Evolutionary conservation across 2,797 vertebrate genomes (phyloP).

Genomic region (Megalops cyprinoides): DNA sequence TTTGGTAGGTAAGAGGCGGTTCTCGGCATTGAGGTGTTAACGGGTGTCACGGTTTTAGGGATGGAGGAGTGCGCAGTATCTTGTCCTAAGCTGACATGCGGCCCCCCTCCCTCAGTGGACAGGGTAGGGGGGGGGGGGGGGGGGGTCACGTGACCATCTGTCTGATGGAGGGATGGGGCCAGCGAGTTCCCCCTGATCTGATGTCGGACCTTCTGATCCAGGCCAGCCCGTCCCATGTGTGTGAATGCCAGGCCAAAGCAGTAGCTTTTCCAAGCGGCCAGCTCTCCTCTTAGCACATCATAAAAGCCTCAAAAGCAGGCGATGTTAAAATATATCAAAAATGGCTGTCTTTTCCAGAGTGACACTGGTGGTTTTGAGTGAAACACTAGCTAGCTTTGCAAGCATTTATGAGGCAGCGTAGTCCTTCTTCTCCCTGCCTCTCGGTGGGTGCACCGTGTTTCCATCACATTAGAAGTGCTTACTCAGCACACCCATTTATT

Average conservation of each 20-base stretch:
- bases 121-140: constrained; percentile 17
- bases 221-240: not conserved
- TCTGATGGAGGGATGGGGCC: constrained; percentile 12
- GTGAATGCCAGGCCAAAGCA: not conserved
- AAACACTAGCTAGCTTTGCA: not conserved
- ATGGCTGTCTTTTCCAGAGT: too few species aligned
- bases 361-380: too few species aligned
- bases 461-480: not conserved
- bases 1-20: not conserved
- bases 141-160: not conserved
- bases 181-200: not conserved
- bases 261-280: not conserved
- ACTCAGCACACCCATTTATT: not conserved
- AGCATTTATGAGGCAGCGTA: not conserved
- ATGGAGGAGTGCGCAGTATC: constrained; percentile 41
- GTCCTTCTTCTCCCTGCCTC: not conserved
- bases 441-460: not conserved
- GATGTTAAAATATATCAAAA: too few species aligned
- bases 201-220: not conserved
- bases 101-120: constrained; percentile 23
- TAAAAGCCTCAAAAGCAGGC: not conserved
- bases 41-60: not conserved
- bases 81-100: constrained; percentile 60
- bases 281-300: not conserved
- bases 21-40: not conserved